phyloP scores from a whole-genome alignment of 2,113 vertebrate species.

The Microtus pennsylvanicus region DNA sequence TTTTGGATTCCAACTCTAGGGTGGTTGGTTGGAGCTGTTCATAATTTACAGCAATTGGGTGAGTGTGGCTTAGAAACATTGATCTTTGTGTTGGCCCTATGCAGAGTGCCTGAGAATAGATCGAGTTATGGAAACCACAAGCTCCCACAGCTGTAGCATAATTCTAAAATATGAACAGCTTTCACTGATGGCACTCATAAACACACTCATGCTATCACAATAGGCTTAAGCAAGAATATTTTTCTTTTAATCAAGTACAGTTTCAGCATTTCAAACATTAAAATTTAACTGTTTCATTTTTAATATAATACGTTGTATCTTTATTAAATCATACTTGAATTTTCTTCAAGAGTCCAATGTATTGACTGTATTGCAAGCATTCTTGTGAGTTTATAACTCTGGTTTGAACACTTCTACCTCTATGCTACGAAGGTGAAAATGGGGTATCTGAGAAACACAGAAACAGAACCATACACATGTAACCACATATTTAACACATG shows the following conservation, averaged over 20 bases:
- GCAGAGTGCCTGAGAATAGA: constrained; percentile 30
- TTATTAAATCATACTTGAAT: constrained; percentile 26
- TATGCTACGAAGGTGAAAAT: background rate
- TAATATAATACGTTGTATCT: background rate
- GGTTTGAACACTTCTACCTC: background rate
- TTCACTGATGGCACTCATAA: constrained; percentile 12
- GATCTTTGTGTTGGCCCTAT: constrained; percentile 35
- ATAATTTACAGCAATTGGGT: background rate
- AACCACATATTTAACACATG: no score
- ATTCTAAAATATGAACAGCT: constrained; percentile 8
- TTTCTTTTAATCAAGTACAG: background rate
- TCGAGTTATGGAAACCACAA: constrained; percentile 47
- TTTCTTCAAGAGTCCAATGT: constrained; percentile 1
- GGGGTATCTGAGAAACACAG: background rate
- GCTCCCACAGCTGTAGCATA: constrained; percentile 8
- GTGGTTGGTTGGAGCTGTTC: background rate
- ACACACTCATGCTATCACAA: constrained; percentile 50
- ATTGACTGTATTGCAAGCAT: constrained; percentile 38
- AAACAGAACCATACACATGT: background rate
- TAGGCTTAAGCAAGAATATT: background rate
- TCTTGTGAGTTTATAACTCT: background rate
- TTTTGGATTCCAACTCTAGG: background rate
- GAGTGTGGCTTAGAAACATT: background rate
- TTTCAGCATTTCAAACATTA: constrained; percentile 40
- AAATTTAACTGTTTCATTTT: constrained; percentile 43